A percentile compares a stretch with the other conserved stretches of the same genome.
Evolutionary conservation across 2,113 vertebrate genomes (phyloP).

Genomic region (Nycticryphes semicollaris): DNA sequence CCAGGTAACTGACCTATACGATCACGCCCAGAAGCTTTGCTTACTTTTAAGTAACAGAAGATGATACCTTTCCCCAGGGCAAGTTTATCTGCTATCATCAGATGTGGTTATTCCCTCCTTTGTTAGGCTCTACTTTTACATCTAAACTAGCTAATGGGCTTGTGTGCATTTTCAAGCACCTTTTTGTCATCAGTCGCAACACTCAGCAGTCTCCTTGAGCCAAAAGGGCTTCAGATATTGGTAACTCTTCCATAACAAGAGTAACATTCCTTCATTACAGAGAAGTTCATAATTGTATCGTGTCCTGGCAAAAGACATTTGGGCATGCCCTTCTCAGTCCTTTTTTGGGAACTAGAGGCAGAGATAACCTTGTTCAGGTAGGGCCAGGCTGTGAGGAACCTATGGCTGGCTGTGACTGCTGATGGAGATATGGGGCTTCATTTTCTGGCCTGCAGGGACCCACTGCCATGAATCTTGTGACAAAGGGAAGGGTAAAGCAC

Average conservation of each 20-base stretch:
- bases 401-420: fast-evolving
- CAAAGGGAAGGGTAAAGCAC: not conserved
- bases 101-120: not conserved
- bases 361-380: fast-evolving
- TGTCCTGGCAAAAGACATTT: not conserved
- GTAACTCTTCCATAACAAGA: not conserved
- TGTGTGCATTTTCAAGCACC: not conserved
- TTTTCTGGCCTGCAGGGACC: not conserved
- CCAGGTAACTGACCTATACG: not conserved
- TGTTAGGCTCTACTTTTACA: not conserved
- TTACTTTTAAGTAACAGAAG: not conserved
- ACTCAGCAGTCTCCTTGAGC: not conserved
- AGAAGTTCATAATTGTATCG: not conserved
- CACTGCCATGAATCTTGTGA: not conserved
- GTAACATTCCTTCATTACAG: not conserved
- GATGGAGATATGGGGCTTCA: not conserved
- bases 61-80: not conserved
- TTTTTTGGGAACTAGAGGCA: not conserved
- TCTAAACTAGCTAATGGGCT: not conserved
- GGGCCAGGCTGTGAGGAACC: not conserved
- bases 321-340: not conserved
- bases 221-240: not conserved
- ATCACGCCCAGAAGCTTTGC: not conserved
- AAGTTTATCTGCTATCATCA: not conserved
- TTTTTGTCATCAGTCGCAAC: not conserved